Evolutionary conservation across 2,797 vertebrate species (phyloP).

Genomic region (Dallia pectoralis): DNA sequence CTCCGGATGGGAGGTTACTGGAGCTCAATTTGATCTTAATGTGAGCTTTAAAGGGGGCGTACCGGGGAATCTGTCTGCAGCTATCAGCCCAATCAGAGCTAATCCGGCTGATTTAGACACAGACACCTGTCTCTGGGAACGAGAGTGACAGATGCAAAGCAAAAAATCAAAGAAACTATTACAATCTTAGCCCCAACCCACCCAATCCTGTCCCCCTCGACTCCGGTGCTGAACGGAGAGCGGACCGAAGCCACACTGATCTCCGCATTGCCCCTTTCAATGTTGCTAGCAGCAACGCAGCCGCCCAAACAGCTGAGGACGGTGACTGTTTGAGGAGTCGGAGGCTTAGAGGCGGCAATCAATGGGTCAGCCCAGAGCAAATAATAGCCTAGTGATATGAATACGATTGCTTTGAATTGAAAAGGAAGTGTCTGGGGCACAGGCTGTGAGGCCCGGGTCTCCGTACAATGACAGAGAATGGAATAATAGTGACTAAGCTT

Average conservation of each 20-base stretch:
- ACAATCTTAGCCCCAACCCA: conserved; percentile 30
- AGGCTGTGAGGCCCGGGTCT: conserved; percentile 50
- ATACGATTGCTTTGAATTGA: conserved; percentile 72
- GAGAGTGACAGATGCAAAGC: conserved; percentile 70
- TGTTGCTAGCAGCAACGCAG: conserved; percentile 69
- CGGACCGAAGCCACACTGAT: conserved; percentile 68
- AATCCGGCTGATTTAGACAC: conserved; percentile 70
- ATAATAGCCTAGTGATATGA: conserved; percentile 76
- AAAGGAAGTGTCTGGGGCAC: conserved; percentile 57
- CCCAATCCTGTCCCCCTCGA: conserved; percentile 47
- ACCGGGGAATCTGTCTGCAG: conserved; percentile 62
- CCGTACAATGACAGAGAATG: conserved; percentile 66
- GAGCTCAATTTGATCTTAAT: conserved; percentile 73
- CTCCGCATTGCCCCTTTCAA: conserved; percentile 75
- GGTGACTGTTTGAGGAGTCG: conserved; percentile 69
- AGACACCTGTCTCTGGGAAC: conserved; percentile 72
- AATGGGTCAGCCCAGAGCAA: conserved; percentile 69
- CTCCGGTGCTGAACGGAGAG: conserved; percentile 39
- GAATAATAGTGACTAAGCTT: conserved; percentile 64
- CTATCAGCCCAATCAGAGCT: conserved; percentile 78
- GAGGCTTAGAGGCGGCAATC: conserved; percentile 67
- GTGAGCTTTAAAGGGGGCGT: conserved; percentile 61
- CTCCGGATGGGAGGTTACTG: conserved; percentile 87
- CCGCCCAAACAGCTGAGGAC: conserved; percentile 68
- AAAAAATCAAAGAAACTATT: conserved; percentile 55